Base-by-base conservation (phyloP, 2,113 vertebrate species). In the Pogonocichla stellata region DNA sequence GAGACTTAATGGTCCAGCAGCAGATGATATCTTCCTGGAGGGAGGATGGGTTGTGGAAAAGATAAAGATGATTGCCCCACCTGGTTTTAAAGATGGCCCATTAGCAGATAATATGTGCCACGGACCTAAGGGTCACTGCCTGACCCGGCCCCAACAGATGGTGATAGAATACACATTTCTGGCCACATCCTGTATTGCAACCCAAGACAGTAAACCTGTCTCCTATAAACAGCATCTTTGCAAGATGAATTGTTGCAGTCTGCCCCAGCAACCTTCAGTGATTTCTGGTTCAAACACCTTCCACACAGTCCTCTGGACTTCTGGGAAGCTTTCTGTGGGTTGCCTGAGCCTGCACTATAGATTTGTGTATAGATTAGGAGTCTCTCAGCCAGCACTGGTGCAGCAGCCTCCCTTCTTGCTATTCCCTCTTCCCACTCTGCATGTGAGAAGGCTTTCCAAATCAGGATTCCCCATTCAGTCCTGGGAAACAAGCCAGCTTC, bases 191-290 rank as follows among this genome's bases (percentile, higher is more conserved):
- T 45, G 43, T 45, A 45, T 45, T 45, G 43, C 43, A 45, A 45
- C 43, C 19, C 43, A 45, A 20, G 43, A 45, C 43, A 45, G 43
- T 45, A 61, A 70, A 82, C 24, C 15, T 0, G 0, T 34, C 13
- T 69, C 14, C 20, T 7, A 2, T 58, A 73, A 89, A n/a, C 33
- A 77, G 47, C 47, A 19, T 48, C 34, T 82, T 48, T 75, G 33
- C 23, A 64, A 57, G 40, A 58, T 48, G 5, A n/a, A 67, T 80
- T 65, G 15, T 77, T 88, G 24, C 36, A 43, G 29, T 61, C n/a
- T 82, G 51, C 47, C 60, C 40, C 40, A 65, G 24, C 20, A 80
- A 26, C 23, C 18, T 75, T 51, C 28, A 20, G 4, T 82, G 56
- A 10, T 82, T 82, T 94, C 61, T 47, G 26, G 14, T 74, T 70